Percentiles rank a stretch among this genome's conserved stretches.
phyloP scores from a whole-genome alignment of 2,888 invertebrate genomes.

The Schrankia costaestrigalis region DNA sequence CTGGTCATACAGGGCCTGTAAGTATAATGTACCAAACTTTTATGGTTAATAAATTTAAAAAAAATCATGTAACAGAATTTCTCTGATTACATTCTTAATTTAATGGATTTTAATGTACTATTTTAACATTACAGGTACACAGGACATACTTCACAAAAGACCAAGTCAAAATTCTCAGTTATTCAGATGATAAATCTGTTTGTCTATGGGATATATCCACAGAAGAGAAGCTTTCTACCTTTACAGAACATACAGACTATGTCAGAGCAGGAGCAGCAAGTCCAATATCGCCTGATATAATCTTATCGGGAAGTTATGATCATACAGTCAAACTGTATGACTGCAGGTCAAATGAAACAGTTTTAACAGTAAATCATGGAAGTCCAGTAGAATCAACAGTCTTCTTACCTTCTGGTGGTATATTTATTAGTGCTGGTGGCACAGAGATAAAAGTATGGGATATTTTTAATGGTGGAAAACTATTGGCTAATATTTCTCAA shows the following conservation, averaged over 20 bases:
- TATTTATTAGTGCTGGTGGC: slow-evolving; percentile 95
- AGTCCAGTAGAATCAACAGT: slow-evolving; percentile 94
- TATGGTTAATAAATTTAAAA: too few relatives aligned
- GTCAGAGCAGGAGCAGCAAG: slow-evolving; percentile 91
- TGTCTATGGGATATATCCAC: slow-evolving; percentile 95
- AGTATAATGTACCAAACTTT: slow-evolving; percentile 36
- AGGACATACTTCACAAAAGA: slow-evolving; percentile 90
- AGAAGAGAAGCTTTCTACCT: slow-evolving; percentile 85
- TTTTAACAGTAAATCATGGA: slow-evolving; percentile 90
- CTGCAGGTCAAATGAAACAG: slow-evolving; percentile 84
- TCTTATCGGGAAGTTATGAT: slow-evolving; percentile 95
- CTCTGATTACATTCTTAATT: too few relatives aligned
- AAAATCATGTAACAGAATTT: too few relatives aligned
- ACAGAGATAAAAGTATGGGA: slow-evolving; percentile 97
- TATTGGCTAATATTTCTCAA: slow-evolving; percentile 90
- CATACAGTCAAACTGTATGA: slow-evolving; percentile 94
- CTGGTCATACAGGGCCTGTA: slow-evolving; percentile 89
- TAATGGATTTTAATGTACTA: too few relatives aligned
- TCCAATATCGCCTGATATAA: slow-evolving; percentile 86
- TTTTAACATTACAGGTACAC: slow-evolving; percentile 80
- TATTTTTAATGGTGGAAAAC: slow-evolving; percentile 90
- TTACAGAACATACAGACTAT: slow-evolving; percentile 88
- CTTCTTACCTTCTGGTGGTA: slow-evolving; percentile 93
- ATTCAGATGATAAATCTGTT: slow-evolving; percentile 94
- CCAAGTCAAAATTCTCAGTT: slow-evolving; percentile 89